Base-by-base conservation (phyloP, 2,888 invertebrate genomes). In the Ischnura elegans region DNA sequence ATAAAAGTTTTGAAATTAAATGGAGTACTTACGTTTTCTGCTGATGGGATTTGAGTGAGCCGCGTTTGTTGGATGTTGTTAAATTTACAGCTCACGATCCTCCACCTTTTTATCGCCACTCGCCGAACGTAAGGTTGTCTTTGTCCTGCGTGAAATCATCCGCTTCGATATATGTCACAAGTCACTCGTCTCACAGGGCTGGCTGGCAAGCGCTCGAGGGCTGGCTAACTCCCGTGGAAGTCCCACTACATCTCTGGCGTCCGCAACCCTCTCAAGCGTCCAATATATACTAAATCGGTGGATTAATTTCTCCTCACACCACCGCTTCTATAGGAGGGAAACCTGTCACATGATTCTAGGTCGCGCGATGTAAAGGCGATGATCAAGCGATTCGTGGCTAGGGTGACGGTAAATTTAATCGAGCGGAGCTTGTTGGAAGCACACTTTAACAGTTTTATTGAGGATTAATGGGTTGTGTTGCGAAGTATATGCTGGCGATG, bases 221-320 rank as follows among this genome's bases (percentile, higher is more conserved):
- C 55, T 55, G 87, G 87, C 55, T 55, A 42, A 87, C 87, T 87
- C 87, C 42, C 19, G 87, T 6, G 21, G 10, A 42, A 55, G 55
- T 51, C 87, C 51, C 87, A 0, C 87, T 55, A 87, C 87, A 55
- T 87, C 47, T 87, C 87, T 87, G 87, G 42, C 55, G 42, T 8
- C 21, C 3, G 87, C 36, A 6, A 29, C 36, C 19, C 42, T 29
- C 21, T 0, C 55, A 2, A 8, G 25, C 43, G 8, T 21, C 25
- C 55, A 61, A 90, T 90, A 43, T 90, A 90, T 90, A 90, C 51
- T 21, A 21, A 29, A 10, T n/a, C 10, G 36, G n/a, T 16, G 36
- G 13, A 43, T n/a, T 85, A 43, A 21, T 85, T 21, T n/a, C 6
- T 46, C 86, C 25, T n/a, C n/a, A n/a, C n/a, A 16, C 42, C 90